Conservation (phyloP, 2,797 vertebrate genomes). For the Nannoperca obscura region DNA sequence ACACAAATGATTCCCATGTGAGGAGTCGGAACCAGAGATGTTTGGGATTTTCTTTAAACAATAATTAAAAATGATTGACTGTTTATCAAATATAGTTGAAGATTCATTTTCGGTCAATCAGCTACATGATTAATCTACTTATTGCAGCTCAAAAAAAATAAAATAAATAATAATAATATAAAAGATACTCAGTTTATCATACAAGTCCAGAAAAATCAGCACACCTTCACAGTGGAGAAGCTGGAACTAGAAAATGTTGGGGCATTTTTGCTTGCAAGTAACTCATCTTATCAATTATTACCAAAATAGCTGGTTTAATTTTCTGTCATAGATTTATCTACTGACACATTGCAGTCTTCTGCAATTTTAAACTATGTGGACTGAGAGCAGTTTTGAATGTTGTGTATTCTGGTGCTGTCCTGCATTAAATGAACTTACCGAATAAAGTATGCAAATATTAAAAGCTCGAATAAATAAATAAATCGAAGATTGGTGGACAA, state of each 20-base stretch:
- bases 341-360: neutral
- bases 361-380: neutral
- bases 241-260: neutral
- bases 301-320: neutral
- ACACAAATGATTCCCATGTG: no score
- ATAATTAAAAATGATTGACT: neutral
- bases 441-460: neutral
- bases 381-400: neutral
- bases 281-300: neutral
- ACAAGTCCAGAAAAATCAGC: neutral
- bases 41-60: neutral
- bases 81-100: neutral
- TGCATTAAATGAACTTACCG: no score
- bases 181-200: neutral
- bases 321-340: neutral
- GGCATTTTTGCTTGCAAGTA: neutral
- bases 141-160: neutral
- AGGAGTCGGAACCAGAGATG: neutral
- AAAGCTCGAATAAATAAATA: neutral
- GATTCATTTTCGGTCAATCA: neutral
- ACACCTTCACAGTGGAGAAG: neutral
- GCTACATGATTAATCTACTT: neutral
- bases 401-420: neutral
- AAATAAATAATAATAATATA: no score
- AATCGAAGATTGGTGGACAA: neutral